A percentile compares a stretch with the other conserved stretches of the same genome.
phyloP scores from a whole-genome alignment of 2,113 vertebrate species.

The Periophthalmus modestus region DNA sequence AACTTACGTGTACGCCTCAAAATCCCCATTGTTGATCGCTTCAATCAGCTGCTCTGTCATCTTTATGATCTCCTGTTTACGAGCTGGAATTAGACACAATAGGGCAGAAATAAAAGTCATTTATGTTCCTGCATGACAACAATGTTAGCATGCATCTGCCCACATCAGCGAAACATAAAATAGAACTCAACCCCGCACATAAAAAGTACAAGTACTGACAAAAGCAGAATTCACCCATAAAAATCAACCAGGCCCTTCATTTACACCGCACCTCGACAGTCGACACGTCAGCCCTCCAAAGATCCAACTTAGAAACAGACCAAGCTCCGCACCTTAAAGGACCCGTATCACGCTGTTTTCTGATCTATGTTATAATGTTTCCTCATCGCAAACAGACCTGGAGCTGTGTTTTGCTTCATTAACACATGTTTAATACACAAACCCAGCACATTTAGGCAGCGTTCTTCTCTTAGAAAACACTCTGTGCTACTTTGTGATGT shows the following conservation, averaged over 20 bases:
- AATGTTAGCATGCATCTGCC: neutral
- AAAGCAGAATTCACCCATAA: neutral
- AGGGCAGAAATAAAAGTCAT: neutral
- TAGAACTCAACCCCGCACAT: neutral
- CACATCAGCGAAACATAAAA: neutral
- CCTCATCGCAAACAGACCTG: too few species aligned
- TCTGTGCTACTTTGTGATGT: too few species aligned
- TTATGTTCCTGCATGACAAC: neutral
- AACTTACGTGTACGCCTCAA: constrained; percentile 98
- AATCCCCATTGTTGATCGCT: constrained; percentile 99
- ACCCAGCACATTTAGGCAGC: too few species aligned
- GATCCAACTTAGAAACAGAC: neutral
- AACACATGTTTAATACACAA: too few species aligned
- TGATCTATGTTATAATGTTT: too few species aligned
- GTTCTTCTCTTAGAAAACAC: too few species aligned
- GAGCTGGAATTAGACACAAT: constrained; percentile 74
- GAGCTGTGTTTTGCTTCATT: too few species aligned
- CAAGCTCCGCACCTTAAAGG: neutral
- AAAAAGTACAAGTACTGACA: neutral
- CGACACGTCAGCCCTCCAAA: neutral
- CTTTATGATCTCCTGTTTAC: constrained; percentile 99
- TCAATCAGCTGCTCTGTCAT: constrained; percentile 99
- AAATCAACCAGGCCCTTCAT: neutral
- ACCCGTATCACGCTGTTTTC: too few species aligned
- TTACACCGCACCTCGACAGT: neutral